Evolutionary conservation across 2,888 invertebrate genomes (phyloP), one percentile per base, ranked within the genome.

Genomic region (Drosophila emarginata): DNA sequence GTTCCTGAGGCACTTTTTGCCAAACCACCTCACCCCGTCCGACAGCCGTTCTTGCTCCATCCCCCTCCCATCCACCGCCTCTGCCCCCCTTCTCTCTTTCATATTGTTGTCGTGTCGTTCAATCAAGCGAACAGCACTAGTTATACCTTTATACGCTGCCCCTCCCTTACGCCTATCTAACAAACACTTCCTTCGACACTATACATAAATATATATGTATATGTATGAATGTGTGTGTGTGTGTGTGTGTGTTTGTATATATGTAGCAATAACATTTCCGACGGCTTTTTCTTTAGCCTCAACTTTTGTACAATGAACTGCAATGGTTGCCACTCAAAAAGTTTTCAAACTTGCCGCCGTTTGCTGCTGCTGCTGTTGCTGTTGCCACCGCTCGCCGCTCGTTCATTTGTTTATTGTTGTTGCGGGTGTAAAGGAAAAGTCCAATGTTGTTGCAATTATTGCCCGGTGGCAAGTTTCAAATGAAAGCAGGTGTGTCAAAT

Each of bases 401-500:
- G 60, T 64, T 71, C 76, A 68, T 77, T 69, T 68, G 72, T 68
- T 61, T 69, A 70, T 54, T 81, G 74, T 67, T 76, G 70, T 76
- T 72, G 78, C 73, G 79, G 86, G 74, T 76, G 79, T 79, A 72
- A 74, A n/a, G 59, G 45, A 32, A 50, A 50, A 50, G 79, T 67
- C 75, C 74, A 78, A 80, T 73, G 81, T 74, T 67, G 75, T 66
- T 80, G 87, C 84, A 87, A 84, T 87, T 78, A 85, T 79, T 70
- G 77, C 77, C 78, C 72, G 61, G 67, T 71, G 84, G 87, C 87
- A 80, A 76, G 74, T 80, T 84, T 81, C 80, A 80, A 84, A 87
- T 84, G 77, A 81, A 85, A 87, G 82, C 84, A 87, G 85, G 87
- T 85, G 84, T 87, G 87, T 87, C 87, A 87, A 87, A 80, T 80